Base-by-base conservation (phyloP, 2,888 invertebrate genomes). In the Ariolimax columbianus region DNA sequence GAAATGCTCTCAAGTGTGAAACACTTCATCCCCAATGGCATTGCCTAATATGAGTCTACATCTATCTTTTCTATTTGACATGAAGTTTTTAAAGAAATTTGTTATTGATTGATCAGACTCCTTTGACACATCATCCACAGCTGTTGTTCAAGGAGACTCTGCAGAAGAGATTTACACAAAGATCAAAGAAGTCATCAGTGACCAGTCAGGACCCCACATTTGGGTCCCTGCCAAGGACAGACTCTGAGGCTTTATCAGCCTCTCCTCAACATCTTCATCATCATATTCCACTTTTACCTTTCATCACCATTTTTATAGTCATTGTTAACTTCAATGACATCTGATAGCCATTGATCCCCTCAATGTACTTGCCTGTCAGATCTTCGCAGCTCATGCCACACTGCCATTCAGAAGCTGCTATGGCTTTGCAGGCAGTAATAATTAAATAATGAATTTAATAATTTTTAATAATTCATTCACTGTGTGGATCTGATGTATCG, bases 111-210 rank as follows among this genome's bases (percentile, higher is more conserved):
- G 23, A 73, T 73, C 43, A n/a, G 3, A 14, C 17, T 73, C 1
- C 9, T 73, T 63, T 66, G 0, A 80, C 14, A 40, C 47, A 3
- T 43, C 43, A 79, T 47, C 92, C 95, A 36, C 95, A 98, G 98
- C 98, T 93, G 97, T 98, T 91, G 97, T 98, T 89, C 97, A 97
- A 94, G 99, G 98, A 88, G 98, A 99, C 95, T 98, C 99, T 83
- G 98, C 98, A 66, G 98, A 98, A 94, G 99, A 99, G 95, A 97
- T 99, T 92, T 98, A 99, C 95, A 96, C 96, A 90, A 97, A 97
- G 95, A 97, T 98, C 90, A 98, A 99, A 95, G 97, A 97, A 93
- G 97, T 98, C 91, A 98, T 99, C 94, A 96, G 96, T 92, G 97
- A 97, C 93, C 98, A 99, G 95, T 97, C 98, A 91, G 98, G 98